Percentiles rank a stretch among this genome's conserved stretches.
phyloP scores from a whole-genome alignment of 2,888 invertebrate species.

The Amblyteles armatorius region DNA sequence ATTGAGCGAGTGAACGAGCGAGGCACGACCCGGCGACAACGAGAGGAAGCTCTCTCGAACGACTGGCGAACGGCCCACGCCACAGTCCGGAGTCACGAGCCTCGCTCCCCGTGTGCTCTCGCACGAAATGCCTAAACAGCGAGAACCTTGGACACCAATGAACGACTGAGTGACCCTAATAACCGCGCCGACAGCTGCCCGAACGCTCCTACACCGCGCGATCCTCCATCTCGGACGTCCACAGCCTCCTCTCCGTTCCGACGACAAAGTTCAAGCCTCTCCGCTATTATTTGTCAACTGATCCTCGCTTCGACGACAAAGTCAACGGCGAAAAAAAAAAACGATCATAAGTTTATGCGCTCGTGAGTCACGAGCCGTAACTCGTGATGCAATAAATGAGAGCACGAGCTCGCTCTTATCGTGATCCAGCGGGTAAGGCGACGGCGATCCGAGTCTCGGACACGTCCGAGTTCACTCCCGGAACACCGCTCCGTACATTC shows the following conservation, averaged over 20 bases:
- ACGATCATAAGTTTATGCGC: too few relatives aligned
- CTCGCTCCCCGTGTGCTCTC: constrained; percentile 52
- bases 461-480: too few relatives aligned
- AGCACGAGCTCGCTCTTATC: too few relatives aligned
- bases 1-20: constrained; percentile 63
- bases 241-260: neutral
- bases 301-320: too few relatives aligned
- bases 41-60: constrained; percentile 24
- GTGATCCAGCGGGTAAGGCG: too few relatives aligned
- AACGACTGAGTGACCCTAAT: constrained; percentile 81
- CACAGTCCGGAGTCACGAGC: neutral
- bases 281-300: too few relatives aligned
- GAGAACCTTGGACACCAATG: constrained; percentile 80
- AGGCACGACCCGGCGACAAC: neutral
- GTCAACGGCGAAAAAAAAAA: too few relatives aligned
- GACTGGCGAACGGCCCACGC: constrained; percentile 73
- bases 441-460: too few relatives aligned
- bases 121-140: constrained; percentile 78
- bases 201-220: constrained; percentile 11
- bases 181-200: constrained; percentile 72
- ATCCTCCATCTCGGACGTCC: neutral
- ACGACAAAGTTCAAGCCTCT: too few relatives aligned
- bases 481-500: too few relatives aligned
- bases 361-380: too few relatives aligned
- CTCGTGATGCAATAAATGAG: too few relatives aligned